A percentile compares a stretch with the other conserved stretches of the same genome.
phyloP scores from a whole-genome alignment of 2,113 vertebrate genomes.

The Heterocephalus glaber region DNA sequence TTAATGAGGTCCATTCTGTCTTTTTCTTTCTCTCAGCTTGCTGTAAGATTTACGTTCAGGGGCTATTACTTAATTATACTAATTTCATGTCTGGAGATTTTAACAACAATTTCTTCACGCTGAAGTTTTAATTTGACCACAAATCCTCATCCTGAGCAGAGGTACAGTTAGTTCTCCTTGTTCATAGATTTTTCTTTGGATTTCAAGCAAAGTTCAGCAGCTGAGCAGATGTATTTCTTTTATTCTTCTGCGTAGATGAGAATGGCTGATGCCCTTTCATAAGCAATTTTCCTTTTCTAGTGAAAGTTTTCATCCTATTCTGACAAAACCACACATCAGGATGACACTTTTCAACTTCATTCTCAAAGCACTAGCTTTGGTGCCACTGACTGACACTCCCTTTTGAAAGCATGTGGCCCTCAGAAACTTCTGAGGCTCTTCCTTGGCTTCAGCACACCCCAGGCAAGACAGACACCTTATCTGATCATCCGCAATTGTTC shows the following conservation, averaged over 20 bases:
- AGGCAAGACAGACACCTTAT: background rate
- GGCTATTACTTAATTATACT: conserved; percentile 72
- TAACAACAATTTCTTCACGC: conserved; percentile 65
- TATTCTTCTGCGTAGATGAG: conserved; percentile 39
- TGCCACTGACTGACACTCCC: background rate
- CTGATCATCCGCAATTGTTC: background rate
- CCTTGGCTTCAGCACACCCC: background rate
- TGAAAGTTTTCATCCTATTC: conserved; percentile 65
- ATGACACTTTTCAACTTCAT: conserved; percentile 67
- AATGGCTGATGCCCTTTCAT: conserved; percentile 67
- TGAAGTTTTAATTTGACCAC: conserved; percentile 66
- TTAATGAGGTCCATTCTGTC: conserved; percentile 63
- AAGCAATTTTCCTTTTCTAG: conserved; percentile 69
- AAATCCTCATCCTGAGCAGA: conserved; percentile 25
- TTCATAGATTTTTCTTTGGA: conserved; percentile 57
- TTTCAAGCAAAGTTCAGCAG: conserved; percentile 66
- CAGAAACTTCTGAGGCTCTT: conserved; percentile 29
- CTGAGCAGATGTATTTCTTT: conserved; percentile 55
- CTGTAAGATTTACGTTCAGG: conserved; percentile 67
- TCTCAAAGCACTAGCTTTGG: conserved; percentile 50
- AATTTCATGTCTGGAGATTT: conserved; percentile 72
- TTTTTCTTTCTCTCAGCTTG: background rate
- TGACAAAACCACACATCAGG: conserved; percentile 65
- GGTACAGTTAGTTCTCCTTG: conserved; percentile 9
- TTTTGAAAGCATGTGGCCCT: conserved; percentile 40